phyloP scores from a whole-genome alignment of 2,888 invertebrate genomes.

The Trachelus tabidus region DNA sequence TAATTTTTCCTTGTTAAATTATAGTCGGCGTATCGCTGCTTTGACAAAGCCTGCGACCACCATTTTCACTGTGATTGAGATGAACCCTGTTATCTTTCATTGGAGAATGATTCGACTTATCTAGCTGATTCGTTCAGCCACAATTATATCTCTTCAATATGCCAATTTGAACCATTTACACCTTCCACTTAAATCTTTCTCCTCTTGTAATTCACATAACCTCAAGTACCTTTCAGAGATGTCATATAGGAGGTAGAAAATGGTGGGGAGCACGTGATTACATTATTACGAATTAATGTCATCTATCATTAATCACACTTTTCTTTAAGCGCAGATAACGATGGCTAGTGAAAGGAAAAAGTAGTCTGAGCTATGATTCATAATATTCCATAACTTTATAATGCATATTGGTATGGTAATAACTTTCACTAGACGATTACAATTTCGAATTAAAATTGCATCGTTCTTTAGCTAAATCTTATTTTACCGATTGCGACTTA shows the following conservation, averaged over 20 bases:
- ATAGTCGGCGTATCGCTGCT: not conserved
- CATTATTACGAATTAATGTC: not conserved
- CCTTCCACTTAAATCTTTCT: not conserved
- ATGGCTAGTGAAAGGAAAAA: not conserved
- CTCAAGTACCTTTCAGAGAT: not conserved
- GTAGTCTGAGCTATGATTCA: not conserved
- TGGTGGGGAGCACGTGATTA: not conserved
- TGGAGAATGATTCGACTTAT: not conserved
- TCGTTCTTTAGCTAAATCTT: not conserved
- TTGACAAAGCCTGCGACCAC: not conserved
- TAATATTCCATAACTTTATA: not conserved
- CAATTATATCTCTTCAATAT: not conserved
- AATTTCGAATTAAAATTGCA: not conserved
- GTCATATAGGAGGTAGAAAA: not conserved
- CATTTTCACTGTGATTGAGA: not conserved
- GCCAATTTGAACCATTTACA: not conserved
- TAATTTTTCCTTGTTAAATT: not conserved
- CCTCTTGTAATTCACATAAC: not conserved
- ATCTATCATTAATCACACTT: not conserved
- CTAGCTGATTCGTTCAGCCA: not conserved
- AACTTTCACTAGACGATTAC: not conserved
- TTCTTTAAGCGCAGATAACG: not conserved
- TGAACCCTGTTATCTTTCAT: not conserved
- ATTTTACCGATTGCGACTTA: not conserved
- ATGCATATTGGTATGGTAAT: not conserved